Conservation (phyloP, 2,113 vertebrate genomes). For the Elaphurus davidianus region DNA sequence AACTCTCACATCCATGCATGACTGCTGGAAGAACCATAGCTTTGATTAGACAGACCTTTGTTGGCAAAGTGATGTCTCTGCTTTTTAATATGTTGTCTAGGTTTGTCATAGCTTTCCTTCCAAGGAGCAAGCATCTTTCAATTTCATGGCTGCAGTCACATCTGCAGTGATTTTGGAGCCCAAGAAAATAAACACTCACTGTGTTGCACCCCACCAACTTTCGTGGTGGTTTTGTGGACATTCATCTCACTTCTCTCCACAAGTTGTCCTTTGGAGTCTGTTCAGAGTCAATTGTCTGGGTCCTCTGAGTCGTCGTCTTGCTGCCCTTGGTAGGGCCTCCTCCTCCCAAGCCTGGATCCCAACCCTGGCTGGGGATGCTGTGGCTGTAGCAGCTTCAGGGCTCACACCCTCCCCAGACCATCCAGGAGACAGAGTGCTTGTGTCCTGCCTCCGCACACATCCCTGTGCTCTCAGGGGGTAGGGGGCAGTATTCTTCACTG, state of each 20-base stretch:
- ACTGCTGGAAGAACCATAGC: background rate
- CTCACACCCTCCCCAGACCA: background rate
- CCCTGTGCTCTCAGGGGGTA: background rate
- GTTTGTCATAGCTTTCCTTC: background rate
- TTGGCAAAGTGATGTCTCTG: background rate
- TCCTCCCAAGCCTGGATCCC: background rate
- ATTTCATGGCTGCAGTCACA: background rate
- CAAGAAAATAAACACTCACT: background rate
- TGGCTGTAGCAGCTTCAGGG: background rate
- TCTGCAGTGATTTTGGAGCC: background rate
- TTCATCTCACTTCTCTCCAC: background rate
- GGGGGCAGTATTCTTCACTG: too few species aligned
- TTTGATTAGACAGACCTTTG: background rate
- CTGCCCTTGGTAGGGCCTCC: background rate
- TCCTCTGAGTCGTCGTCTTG: rapidly evolving
- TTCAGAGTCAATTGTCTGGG: rapidly evolving
- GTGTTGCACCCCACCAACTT: background rate
- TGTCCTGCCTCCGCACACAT: background rate
- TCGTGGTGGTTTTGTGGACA: background rate
- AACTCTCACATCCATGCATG: background rate
- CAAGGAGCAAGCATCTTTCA: background rate
- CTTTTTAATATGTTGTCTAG: background rate
- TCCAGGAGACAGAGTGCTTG: too few species aligned
- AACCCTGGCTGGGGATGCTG: background rate
- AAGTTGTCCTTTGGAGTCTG: background rate